These are phyloP conservation scores for Erynnis tages DNA, from an alignment of 2,888 invertebrate species.

Conservation along the genomic window DNA sequence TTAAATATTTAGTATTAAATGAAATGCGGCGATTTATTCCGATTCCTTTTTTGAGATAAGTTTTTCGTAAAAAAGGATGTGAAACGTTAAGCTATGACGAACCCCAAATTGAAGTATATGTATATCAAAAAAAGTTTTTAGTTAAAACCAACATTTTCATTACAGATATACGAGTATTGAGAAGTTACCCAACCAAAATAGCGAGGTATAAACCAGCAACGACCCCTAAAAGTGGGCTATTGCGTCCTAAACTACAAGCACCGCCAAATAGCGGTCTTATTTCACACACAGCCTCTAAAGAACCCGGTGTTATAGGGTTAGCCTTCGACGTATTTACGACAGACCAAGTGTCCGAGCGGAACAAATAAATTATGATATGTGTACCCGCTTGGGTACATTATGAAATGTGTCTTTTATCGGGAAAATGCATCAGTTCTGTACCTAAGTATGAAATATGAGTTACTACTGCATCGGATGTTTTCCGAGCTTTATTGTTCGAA, in stretches of 20 bases:
- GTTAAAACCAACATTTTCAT: too few species aligned
- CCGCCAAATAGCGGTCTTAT: slow-evolving; percentile 7
- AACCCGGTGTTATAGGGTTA: slow-evolving; percentile 5
- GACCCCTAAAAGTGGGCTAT: slow-evolving; percentile 11
- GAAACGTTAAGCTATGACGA: too few species aligned
- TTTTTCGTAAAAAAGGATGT: too few species aligned
- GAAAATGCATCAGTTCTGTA: slow-evolving; percentile 16
- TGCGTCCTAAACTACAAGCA: slow-evolving; percentile 5
- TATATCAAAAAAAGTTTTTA: too few species aligned
- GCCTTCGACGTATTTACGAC: slow-evolving; percentile 15
- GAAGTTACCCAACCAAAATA: too few species aligned
- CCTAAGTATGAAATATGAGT: slow-evolving; percentile 12
- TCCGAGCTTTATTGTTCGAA: neutral
- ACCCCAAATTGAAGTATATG: too few species aligned
- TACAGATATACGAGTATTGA: too few species aligned
- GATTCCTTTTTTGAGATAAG: too few species aligned
- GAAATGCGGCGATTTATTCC: too few species aligned
- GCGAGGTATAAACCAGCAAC: neutral
- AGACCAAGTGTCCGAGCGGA: slow-evolving; percentile 17
- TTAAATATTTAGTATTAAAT: too few species aligned
- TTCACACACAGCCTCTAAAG: slow-evolving; percentile 10
- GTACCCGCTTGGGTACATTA: slow-evolving; percentile 16
- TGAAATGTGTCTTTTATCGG: slow-evolving; percentile 15
- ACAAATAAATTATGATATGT: slow-evolving; percentile 21
- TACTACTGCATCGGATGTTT: neutral